Evolutionary conservation across 1,140 invertebrate species (phyloP), one percentile per base, ranked within the genome.

Genomic region (Atopsyche davidsoni): DNA sequence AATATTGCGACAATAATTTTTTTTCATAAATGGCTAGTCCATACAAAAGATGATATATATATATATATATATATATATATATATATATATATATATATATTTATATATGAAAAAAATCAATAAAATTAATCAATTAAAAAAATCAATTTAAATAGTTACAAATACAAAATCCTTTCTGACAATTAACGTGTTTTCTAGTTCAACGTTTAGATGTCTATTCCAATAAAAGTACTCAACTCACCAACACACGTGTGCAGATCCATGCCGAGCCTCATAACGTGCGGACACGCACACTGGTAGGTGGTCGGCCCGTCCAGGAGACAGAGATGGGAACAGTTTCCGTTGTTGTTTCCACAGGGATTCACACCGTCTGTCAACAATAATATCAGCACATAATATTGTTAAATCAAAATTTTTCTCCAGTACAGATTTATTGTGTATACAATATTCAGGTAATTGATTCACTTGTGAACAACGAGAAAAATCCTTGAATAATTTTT

Each of bases 311-410:
- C 77, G 80, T 58, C 56, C 4, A 92, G 61, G 3, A 88, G 62
- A 67, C 89, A 92, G 0, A 92, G 68, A 65, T 91, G 86, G 6
- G 82, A 83, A 66, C 88, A 92, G 4, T 82, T 83, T 0, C 86
- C 88, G 56, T 90, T 87, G 57, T 86, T 80, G 0, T 64, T 66
- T 0, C 76, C 78, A 60, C 88, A 89, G 1, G 85, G 85, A 64
- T 83, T 86, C 3, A 34, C 19, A 3, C 58, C 70, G 59, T 72
- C 72, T 71, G 53, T 19, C 59, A 63, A 46, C 31, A 7, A 38
- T 11, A 38, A 7, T 38, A 11, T 10, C 6, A n/a, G 7, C 13
- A 11, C 35, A 38, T 7, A 38, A 16, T 38, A 38, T 17, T 38
- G 14, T 10, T 16, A 38, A 7, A 38, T 7, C 35, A 10, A 10